Evolutionary conservation across 2,888 invertebrate genomes (phyloP).

Genomic region (Phrixothrix hirtus): DNA sequence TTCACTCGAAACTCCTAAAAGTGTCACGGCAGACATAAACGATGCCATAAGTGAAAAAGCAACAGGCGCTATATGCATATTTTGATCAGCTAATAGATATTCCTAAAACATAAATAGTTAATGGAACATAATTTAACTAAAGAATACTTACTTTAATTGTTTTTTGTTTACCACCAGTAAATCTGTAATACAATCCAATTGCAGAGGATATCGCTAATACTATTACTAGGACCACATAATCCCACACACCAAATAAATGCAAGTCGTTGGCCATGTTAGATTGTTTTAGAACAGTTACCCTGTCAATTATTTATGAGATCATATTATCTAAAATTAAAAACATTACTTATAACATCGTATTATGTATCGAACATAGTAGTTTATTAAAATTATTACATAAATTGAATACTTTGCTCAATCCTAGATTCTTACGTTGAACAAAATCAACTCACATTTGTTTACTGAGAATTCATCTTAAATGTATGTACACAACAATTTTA

Average conservation of each 20-base stretch:
- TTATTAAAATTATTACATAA: too few species aligned
- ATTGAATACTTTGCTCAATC: too few species aligned
- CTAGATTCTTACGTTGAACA: too few species aligned
- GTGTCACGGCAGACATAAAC: slow-evolving; percentile 88
- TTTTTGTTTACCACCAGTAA: slow-evolving; percentile 83
- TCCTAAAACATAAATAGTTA: slow-evolving; percentile 60
- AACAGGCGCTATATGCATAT: slow-evolving; percentile 79
- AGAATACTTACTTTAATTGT: slow-evolving; percentile 77
- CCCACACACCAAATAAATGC: slow-evolving; percentile 64
- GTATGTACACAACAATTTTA: too few species aligned
- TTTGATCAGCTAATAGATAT: slow-evolving; percentile 80
- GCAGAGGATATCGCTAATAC: slow-evolving; percentile 72
- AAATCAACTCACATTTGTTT: too few species aligned
- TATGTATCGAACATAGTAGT: too few species aligned
- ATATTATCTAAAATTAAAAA: too few species aligned
- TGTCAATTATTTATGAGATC: too few species aligned
- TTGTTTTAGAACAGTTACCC: too few species aligned
- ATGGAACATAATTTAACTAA: too few species aligned
- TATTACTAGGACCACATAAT: slow-evolving; percentile 74
- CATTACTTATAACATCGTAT: not conserved
- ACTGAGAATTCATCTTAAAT: too few species aligned
- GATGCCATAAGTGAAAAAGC: slow-evolving; percentile 92
- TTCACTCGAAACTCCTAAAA: slow-evolving; percentile 88
- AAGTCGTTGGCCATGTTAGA: too few species aligned
- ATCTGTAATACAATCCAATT: slow-evolving; percentile 83